Percentiles rank a stretch among this genome's conserved stretches.
Evolutionary conservation across 2,113 vertebrate species (phyloP).

Genomic region (Rallus limicola): DNA sequence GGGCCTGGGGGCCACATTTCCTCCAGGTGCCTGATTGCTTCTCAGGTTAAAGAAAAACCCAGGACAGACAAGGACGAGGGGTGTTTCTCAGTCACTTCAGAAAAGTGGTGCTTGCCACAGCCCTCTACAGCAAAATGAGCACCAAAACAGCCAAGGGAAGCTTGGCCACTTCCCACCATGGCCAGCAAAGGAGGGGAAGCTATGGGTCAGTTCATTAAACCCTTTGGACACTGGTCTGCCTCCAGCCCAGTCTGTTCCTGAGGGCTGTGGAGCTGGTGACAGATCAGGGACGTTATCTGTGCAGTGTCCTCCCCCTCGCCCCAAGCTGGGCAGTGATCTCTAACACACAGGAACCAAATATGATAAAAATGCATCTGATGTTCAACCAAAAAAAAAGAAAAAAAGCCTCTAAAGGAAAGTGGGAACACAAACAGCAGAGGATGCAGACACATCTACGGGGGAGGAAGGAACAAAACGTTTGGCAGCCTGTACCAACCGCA

Average conservation of each 20-base stretch:
- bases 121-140: not conserved
- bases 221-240: not conserved
- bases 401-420: not conserved
- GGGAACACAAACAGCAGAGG: not conserved
- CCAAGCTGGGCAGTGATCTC: not conserved
- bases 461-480: not conserved
- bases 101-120: rapidly evolving
- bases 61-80: too few species aligned
- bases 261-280: rapidly evolving
- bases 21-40: not conserved
- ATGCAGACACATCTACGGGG: not conserved
- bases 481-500: not conserved
- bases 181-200: not conserved
- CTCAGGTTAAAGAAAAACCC: not conserved
- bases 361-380: not conserved
- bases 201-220: not conserved
- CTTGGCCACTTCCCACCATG: not conserved
- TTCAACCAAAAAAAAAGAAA: not conserved
- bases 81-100: not conserved
- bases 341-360: not conserved
- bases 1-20: rapidly evolving
- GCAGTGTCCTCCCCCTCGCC: not conserved
- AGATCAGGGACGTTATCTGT: not conserved
- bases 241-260: not conserved
- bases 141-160: not conserved